Evolutionary conservation across 1,140 invertebrate genomes (phyloP).

Genomic region (Orchesella cincta): DNA sequence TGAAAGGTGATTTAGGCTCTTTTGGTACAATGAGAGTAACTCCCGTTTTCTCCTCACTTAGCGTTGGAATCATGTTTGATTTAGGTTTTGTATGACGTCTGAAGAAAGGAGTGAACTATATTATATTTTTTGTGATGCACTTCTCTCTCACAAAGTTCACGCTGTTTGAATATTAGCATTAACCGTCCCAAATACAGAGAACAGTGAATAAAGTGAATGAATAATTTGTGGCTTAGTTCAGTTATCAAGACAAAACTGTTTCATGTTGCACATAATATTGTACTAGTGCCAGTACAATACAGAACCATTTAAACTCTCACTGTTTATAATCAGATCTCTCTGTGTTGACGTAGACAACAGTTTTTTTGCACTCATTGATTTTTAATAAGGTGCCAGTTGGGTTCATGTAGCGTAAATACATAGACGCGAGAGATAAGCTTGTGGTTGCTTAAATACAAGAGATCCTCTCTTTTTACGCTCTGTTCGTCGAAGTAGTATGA

Average conservation of each 20-base stretch:
- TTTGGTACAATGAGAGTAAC: constrained; percentile 37
- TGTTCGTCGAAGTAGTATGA: neutral
- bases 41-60: constrained; percentile 40
- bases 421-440: neutral
- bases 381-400: neutral
- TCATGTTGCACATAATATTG: too few relatives aligned
- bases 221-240: too few relatives aligned
- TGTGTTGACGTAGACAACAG: neutral
- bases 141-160: too few relatives aligned
- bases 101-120: too few relatives aligned
- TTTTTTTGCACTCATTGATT: neutral
- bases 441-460: neutral
- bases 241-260: too few relatives aligned
- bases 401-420: too few relatives aligned
- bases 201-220: too few relatives aligned
- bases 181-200: too few relatives aligned
- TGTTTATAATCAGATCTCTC: neutral
- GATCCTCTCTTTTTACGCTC: neutral
- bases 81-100: neutral
- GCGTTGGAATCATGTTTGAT: constrained; percentile 41
- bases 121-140: too few relatives aligned
- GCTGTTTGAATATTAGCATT: too few relatives aligned
- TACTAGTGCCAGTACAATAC: too few relatives aligned
- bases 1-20: constrained; percentile 34
- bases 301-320: neutral